These are phyloP conservation scores for Achroia grisella DNA, from an alignment of 1,140 invertebrate genomes.

Conservation along the genomic window DNA sequence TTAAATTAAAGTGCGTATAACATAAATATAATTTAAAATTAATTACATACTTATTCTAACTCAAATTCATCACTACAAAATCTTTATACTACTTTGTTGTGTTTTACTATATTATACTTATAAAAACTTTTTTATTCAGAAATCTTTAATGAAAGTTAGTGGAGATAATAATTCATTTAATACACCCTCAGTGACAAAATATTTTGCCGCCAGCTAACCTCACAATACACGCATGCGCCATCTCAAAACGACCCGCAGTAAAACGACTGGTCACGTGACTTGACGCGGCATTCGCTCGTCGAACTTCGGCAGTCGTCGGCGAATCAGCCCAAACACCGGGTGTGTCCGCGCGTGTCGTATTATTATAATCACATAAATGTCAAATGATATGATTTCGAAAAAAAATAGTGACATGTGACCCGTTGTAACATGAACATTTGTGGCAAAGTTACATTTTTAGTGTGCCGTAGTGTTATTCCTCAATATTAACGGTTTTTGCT, in stretches of 20 bases:
- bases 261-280: constrained; percentile 74
- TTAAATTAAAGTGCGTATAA: too few relatives aligned
- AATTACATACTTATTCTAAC: too few relatives aligned
- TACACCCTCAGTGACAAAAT: constrained; percentile 27
- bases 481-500: constrained; percentile 27
- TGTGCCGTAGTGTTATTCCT: constrained; percentile 26
- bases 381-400: constrained; percentile 57
- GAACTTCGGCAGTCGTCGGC: constrained; percentile 64
- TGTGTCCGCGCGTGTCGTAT: constrained; percentile 28
- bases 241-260: constrained; percentile 67
- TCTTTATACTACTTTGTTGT: too few relatives aligned
- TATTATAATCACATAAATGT: constrained; percentile 48
- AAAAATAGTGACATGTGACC: constrained; percentile 62
- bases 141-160: too few relatives aligned
- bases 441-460: constrained; percentile 23
- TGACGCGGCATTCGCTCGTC: constrained; percentile 68
- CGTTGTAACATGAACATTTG: constrained; percentile 42
- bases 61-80: too few relatives aligned
- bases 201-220: constrained; percentile 60
- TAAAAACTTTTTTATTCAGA: too few relatives aligned
- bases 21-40: too few relatives aligned
- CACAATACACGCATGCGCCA: constrained; percentile 51
- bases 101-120: too few relatives aligned
- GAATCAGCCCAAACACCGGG: constrained; percentile 28
- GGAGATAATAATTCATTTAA: not conserved